phyloP scores from a whole-genome alignment of 2,797 vertebrate species.

The Clarias pachynema region DNA sequence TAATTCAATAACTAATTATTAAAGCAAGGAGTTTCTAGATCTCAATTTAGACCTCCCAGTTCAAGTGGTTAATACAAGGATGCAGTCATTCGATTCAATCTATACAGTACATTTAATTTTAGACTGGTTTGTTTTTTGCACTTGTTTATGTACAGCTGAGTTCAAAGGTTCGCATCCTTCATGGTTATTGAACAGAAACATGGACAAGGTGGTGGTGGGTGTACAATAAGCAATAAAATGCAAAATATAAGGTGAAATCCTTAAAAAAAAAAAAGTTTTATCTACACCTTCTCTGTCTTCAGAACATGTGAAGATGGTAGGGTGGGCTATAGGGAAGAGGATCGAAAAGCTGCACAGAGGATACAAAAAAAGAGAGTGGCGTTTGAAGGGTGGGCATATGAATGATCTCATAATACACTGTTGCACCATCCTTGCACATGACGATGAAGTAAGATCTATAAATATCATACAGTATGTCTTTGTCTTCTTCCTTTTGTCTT shows the following conservation, averaged over 20 bases:
- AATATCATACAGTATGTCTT: not conserved
- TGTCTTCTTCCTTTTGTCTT: slow-evolving; percentile 6
- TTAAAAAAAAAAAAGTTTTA: too few relatives aligned
- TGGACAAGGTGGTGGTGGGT: slow-evolving; percentile 19
- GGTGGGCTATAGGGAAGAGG: slow-evolving; percentile 8
- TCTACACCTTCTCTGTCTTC: slow-evolving; percentile 14
- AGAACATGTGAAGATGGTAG: slow-evolving; percentile 32
- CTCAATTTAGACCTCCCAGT: not conserved
- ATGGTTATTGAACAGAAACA: slow-evolving; percentile 11
- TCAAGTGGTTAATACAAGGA: not conserved
- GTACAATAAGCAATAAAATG: not conserved
- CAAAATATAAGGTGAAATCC: not conserved
- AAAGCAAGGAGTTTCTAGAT: not conserved
- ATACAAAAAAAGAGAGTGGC: slow-evolving; percentile 14
- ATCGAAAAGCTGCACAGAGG: slow-evolving; percentile 7
- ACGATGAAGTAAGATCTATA: slow-evolving; percentile 10
- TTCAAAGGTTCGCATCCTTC: not conserved
- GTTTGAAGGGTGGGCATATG: not conserved
- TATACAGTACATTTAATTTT: too few relatives aligned
- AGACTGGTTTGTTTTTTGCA: not conserved
- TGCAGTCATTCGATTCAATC: not conserved
- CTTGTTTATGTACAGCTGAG: not conserved
- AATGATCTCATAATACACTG: slow-evolving; percentile 5
- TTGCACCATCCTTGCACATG: not conserved
- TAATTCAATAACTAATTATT: too few relatives aligned